Evolutionary conservation across 2,888 invertebrate species (phyloP), one percentile per base, ranked within the genome.

Genomic region (Drosophila subsilvestris): DNA sequence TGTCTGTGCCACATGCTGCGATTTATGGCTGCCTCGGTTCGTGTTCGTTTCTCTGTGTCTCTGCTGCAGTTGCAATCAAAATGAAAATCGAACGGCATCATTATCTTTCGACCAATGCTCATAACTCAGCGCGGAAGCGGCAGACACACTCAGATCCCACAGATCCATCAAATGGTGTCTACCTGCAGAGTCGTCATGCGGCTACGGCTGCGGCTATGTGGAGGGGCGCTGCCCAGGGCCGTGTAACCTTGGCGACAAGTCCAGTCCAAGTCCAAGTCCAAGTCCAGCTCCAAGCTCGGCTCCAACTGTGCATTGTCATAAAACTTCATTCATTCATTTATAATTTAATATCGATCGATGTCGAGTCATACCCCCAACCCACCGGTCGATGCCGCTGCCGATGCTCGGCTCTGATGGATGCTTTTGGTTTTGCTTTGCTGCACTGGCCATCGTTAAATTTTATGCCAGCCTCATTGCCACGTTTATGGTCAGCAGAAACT

Each of bases 291-390:
- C 37, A 37, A 37, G 37, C 14, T 6, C 2, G 37, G 51, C 69
- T 73, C 62, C 63, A 68, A 70, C 72, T 66, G 75, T 63, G 75
- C 66, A 29, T 58, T 68, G 71, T 78, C 89, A 89, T 89, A 81
- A 82, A 83, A 88, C 80, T 77, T 79, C 80, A 90, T 88, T 90
- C 84, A 89, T 89, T 89, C 81, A 86, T 89, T 89, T 89, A 90
- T 89, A 89, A 89, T 90, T 89, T 90, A 89, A 90, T 89, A 90
- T 89, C 75, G 81, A 72, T 61, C 77, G 62, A 75, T 80, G 77
- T 82, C 77, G 75, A 87, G 76, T 50, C 71, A 60, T 60, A 61
- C 22, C n/a, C 22, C 54, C 25, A 2, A 20, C 61, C 70, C 53
- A 60, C 50, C 60, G 68, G 50, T 51, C 29, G 22, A 9, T 42